Conservation (phyloP, 1,140 invertebrate species). For the Mamestra configurata region DNA sequence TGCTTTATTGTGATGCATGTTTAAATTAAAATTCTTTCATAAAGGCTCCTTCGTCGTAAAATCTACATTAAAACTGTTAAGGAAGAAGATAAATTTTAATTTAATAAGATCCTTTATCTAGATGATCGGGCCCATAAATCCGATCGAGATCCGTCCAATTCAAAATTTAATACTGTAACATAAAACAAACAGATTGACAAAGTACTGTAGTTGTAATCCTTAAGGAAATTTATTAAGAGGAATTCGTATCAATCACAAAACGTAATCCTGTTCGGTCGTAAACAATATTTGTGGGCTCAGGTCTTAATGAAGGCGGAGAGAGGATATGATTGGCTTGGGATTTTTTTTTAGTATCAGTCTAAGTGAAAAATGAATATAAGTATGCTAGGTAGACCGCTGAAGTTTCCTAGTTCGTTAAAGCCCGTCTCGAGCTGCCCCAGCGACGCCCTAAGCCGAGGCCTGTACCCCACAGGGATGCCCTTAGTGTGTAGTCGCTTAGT, state of each 20-base stretch:
- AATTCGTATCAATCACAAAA: conserved; percentile 81
- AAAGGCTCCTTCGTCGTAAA: conserved; percentile 28
- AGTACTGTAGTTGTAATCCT: conserved; percentile 64
- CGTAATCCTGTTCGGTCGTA: conserved; percentile 77
- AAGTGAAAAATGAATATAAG: neutral
- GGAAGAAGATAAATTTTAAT: conserved; percentile 64
- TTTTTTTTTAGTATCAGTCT: neutral
- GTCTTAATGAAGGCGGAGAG: conserved; percentile 17
- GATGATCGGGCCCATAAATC: conserved; percentile 66
- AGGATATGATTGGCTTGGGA: neutral
- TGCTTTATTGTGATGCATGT: conserved; percentile 55
- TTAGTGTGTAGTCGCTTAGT: too few species aligned
- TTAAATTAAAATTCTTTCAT: conserved; percentile 54
- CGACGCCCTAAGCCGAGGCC: too few species aligned
- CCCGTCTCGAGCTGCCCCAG: too few species aligned
- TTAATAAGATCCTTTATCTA: conserved; percentile 68
- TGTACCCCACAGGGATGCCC: too few species aligned
- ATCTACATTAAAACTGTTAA: conserved; percentile 25
- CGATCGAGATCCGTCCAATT: conserved; percentile 62
- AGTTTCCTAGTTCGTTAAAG: too few species aligned
- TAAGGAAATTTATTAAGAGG: conserved; percentile 75
- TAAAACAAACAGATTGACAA: conserved; percentile 72
- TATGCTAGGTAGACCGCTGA: too few species aligned
- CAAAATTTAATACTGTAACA: conserved; percentile 67
- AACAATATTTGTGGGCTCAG: conserved; percentile 69